Percentiles rank a stretch among this genome's conserved stretches.
These are phyloP conservation scores for Asarcornis scutulata DNA, from an alignment of 2,113 vertebrate species.

Conservation along the genomic window DNA sequence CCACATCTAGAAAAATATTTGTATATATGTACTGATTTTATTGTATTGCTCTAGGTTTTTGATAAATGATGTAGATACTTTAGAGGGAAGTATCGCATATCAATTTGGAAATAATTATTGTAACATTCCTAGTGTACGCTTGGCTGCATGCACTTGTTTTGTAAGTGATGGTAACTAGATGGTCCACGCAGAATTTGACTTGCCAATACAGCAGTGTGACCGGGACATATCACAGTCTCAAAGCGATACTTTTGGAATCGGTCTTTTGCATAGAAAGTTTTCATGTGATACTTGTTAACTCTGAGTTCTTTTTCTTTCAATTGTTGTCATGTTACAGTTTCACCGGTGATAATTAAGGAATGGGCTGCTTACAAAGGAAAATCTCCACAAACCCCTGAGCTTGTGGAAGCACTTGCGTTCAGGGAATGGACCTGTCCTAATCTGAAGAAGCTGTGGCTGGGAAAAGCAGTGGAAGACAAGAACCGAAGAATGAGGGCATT, in stretches of 20 bases:
- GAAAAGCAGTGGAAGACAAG: conserved; percentile 94
- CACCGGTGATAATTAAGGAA: conserved; percentile 92
- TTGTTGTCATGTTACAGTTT: conserved; percentile 75
- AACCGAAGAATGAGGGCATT: conserved; percentile 95
- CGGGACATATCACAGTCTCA: rapidly evolving
- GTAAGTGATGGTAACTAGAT: background rate
- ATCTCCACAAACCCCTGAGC: conserved; percentile 93
- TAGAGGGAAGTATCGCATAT: background rate
- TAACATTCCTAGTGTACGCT: background rate
- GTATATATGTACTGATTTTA: background rate
- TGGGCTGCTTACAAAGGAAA: conserved; percentile 98
- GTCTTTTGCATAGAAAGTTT: background rate
- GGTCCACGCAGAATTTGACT: background rate
- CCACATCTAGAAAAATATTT: background rate
- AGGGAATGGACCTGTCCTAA: conserved; percentile 97
- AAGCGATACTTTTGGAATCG: background rate
- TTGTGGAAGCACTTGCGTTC: conserved; percentile 94
- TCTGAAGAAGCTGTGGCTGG: conserved; percentile 94
- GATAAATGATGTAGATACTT: background rate
- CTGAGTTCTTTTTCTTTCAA: background rate
- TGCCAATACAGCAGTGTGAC: background rate
- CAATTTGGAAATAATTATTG: background rate
- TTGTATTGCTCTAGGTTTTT: background rate
- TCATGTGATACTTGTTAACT: background rate
- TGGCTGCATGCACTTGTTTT: background rate